Percentiles rank a stretch among this genome's conserved stretches.
Evolutionary conservation across 2,888 invertebrate genomes (phyloP).

Genomic region (Chorisops tibialis): DNA sequence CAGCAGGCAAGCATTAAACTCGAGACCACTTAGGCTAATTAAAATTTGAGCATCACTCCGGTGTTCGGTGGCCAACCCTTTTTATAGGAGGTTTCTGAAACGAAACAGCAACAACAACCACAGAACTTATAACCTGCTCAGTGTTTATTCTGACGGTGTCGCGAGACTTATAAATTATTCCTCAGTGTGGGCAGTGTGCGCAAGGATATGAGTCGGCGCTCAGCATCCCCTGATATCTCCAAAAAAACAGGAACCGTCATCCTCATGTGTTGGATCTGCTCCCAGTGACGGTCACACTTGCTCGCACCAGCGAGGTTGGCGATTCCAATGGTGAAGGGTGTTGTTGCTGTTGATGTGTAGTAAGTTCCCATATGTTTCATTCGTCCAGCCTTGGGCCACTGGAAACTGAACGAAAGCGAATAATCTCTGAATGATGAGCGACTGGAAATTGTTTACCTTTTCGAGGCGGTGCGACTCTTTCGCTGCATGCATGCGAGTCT

Average conservation of each 20-base stretch:
- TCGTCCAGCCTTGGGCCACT: neutral
- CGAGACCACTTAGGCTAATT: neutral
- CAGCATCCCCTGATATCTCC: constrained; percentile 8
- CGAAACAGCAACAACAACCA: too few relatives aligned
- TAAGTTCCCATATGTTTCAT: constrained; percentile 8
- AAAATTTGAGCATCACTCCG: neutral
- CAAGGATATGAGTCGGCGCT: constrained; percentile 33
- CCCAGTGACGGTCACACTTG: too few relatives aligned
- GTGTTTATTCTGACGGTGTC: neutral
- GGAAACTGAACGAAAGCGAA: neutral
- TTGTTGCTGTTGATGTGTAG: too few relatives aligned
- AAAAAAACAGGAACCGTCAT: too few relatives aligned
- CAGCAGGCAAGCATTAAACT: neutral
- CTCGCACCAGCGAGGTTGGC: too few relatives aligned
- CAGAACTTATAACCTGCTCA: too few relatives aligned
- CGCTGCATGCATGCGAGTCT: neutral
- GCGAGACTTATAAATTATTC: constrained; percentile 31
- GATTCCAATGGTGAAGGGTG: too few relatives aligned
- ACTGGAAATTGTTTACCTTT: constrained; percentile 34
- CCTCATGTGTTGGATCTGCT: too few relatives aligned
- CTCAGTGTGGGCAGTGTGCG: constrained; percentile 13
- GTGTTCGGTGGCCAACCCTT: too few relatives aligned
- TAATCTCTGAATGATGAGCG: neutral
- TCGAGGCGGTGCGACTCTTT: neutral
- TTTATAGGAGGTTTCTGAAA: too few relatives aligned